Percentiles rank a stretch among this genome's conserved stretches.
These are phyloP conservation scores for Pocota personata DNA, from an alignment of 2,888 invertebrate species.

Conservation along the genomic window DNA sequence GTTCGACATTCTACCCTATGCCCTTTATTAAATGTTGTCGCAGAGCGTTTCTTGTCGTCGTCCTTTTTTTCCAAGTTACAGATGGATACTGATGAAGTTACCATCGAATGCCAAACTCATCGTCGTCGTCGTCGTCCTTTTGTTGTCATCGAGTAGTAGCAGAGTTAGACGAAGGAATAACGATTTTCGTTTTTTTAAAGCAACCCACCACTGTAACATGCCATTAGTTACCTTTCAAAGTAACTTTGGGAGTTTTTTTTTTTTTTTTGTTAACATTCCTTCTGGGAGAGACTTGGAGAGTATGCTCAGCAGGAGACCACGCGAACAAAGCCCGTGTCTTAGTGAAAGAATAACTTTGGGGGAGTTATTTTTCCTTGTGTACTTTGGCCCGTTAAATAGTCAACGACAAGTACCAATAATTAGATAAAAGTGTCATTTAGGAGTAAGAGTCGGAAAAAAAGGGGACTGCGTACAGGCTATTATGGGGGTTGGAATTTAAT, in stretches of 20 bases:
- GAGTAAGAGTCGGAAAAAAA: not conserved
- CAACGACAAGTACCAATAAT: slow-evolving; percentile 56
- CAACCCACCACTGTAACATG: slow-evolving; percentile 13
- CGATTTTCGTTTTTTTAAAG: not conserved
- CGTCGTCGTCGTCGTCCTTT: not conserved
- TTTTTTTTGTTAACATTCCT: not conserved
- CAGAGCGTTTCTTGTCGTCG: slow-evolving; percentile 3
- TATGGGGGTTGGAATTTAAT: not conserved
- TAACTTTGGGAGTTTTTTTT: slow-evolving; percentile 16
- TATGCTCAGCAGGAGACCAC: not conserved
- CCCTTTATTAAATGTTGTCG: slow-evolving; percentile 45
- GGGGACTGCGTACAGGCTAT: not conserved
- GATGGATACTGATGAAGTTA: slow-evolving; percentile 36
- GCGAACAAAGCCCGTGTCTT: slow-evolving; percentile 4
- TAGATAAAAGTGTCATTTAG: slow-evolving; percentile 56
- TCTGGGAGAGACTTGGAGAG: not conserved
- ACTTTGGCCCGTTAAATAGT: slow-evolving; percentile 12
- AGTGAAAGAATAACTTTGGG: slow-evolving; percentile 26
- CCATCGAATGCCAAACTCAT: not conserved
- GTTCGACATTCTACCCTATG: slow-evolving; percentile 29
- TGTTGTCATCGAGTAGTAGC: slow-evolving; percentile 1
- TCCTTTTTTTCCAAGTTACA: not conserved
- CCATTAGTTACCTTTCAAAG: slow-evolving; percentile 35
- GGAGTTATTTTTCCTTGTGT: not conserved
- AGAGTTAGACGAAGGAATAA: not conserved